Percentiles rank a stretch among this genome's conserved stretches.
Conservation (phyloP, 2,797 vertebrate species). For the Sardinella longiceps region DNA sequence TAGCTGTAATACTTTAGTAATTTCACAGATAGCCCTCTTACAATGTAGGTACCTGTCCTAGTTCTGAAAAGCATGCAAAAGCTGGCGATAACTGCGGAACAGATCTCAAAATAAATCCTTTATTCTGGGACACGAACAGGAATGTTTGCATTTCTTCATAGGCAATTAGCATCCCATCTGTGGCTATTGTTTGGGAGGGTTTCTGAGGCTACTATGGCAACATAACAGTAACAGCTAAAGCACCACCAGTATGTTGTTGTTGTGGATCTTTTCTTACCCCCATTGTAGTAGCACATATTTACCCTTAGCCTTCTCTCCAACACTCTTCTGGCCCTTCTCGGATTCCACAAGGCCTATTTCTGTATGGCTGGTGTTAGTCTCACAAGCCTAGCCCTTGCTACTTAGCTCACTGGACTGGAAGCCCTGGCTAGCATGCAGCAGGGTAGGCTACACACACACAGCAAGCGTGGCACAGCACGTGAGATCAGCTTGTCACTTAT, state of each 20-base stretch:
- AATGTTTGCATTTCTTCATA: not conserved
- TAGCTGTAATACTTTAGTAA: not conserved
- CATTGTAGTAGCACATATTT: conserved; percentile 20
- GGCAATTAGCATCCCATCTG: not conserved
- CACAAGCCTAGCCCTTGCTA: not conserved
- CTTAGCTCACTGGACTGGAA: not conserved
- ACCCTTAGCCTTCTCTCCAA: not conserved
- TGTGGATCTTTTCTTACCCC: not conserved
- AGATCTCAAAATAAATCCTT: not conserved
- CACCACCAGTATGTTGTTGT: not conserved
- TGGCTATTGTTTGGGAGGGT: not conserved
- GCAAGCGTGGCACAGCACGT: not conserved
- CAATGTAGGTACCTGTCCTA: not conserved
- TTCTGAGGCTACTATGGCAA: not conserved
- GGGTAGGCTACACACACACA: not conserved
- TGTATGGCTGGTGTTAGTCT: not conserved
- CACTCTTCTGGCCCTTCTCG: not conserved
- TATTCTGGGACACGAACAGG: not conserved
- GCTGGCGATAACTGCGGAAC: not conserved
- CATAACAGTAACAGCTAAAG: not conserved
- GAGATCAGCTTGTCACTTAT: not conserved
- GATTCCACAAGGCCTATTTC: conserved; percentile 11
- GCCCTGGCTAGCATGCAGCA: not conserved
- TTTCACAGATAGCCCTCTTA: not conserved
- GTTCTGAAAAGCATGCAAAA: not conserved